Evolutionary conservation across 2,113 vertebrate species (phyloP), one percentile per base, ranked within the genome.

Genomic region (human): DNA sequence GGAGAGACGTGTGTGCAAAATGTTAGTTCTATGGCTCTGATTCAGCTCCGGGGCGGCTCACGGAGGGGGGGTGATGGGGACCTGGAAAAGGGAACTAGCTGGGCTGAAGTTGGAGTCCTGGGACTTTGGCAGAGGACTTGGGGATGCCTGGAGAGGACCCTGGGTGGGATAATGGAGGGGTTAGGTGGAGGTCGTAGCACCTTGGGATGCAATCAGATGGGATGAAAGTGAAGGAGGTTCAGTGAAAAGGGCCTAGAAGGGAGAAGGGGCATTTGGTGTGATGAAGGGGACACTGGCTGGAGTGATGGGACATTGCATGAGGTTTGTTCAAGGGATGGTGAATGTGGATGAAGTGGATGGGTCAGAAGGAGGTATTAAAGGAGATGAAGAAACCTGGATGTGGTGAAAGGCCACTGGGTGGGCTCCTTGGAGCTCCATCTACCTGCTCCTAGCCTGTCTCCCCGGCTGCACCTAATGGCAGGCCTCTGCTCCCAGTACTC

Each of bases 1-100:
- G 97, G 97, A 98, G 97, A 98, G 97, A 97, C 94, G 97, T 95
- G 97, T 98, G 97, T 97, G 97, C 97, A 82, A 98, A 98, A 98
- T 98, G 98, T 98, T 97, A 98, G 97, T 90, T 97, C 96, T 79
- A 22, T 98, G 98, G 97, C 98, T 97, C 97, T 89, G 97, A 97
- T 98, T 97, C 97, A 98, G 96, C 97, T 97, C 91, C 84, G 9
- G 3, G 79, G 97, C 10, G 96, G 96, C 97, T 97, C 90, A 96
- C 0, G 18, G 87, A 94, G 93, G 91, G 4, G 4, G 96, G 95
- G 89, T 97, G 93, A 92, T 61, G 59, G 93, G 88, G 70, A 93
- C 92, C 90, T 17, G 4, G 85, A 80, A 82, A 70, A 76, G 57
- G 76, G 88, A 97, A 61, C 68, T 38, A 86, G 55, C 70, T 68